A percentile compares a stretch with the other conserved stretches of the same genome.
Evolutionary conservation across 2,113 vertebrate species (phyloP).

Genomic region (Xenopus tropicalis): UCB_Xtro_10.0 CM004446.2:110622501-110623000

Average conservation of each 20-base stretch:
- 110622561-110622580: slow-evolving; percentile 4
- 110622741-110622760: neutral
- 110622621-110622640: slow-evolving; percentile 19
- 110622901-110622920: no score
- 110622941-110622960: no score
- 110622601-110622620: slow-evolving; percentile 10
- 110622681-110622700: neutral
- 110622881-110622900: no score
- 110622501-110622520: slow-evolving; percentile 27
- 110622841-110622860: no score
- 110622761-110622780: no score
- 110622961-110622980: no score
- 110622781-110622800: no score
- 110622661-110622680: slow-evolving; percentile 1
- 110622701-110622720: neutral
- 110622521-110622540: slow-evolving; percentile 13
- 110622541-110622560: slow-evolving; percentile 17
- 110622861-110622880: no score
- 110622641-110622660: slow-evolving; percentile 27
- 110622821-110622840: no score
- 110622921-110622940: no score
- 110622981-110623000: no score
- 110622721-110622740: neutral
- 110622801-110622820: no score
- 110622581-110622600: slow-evolving; percentile 14